Evolutionary conservation across 2,797 vertebrate species (phyloP), one percentile per base, ranked within the genome.

Genomic region (Euthynnus affinis): DNA sequence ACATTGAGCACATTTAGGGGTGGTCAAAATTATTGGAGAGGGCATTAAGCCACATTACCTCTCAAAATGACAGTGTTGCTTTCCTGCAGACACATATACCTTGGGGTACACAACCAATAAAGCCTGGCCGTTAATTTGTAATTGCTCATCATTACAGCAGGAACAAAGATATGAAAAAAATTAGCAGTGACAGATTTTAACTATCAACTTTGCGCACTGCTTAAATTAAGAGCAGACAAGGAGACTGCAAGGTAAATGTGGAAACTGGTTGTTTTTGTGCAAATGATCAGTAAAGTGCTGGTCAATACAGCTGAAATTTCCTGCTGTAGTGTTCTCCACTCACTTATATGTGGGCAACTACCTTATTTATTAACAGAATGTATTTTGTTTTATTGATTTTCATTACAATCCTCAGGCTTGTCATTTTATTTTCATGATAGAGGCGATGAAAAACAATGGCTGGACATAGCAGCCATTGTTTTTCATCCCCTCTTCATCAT

Each of bases 1-100:
- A 86, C 91, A 90, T 82, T 91, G 88, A 92, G 78, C 89, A 86
- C 88, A 87, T 87, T 88, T 69, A 86, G 77, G 71, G 75, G 76
- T 57, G 78, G 84, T 85, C 76, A 74, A 71, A 89, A 88, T 76
- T 71, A 92, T 88, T 80, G 89, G 73, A 89, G 76, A 62, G 78
- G 77, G 82, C 83, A 90, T 91, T 88, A 90, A 91, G 88, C 83
- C 84, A 85, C 84, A 87, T 87, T 90, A 88, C 82, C 82, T 81
- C 78, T 44, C 76, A 84, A 88, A 86, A 88, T 81, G 83, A 86
- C 80, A 80, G 79, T 13, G 9, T 42, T 53, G 68, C 81, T 86
- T 80, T 85, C 66, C 71, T 17, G 22, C 57, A 64, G 65, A 87
- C 83, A 87, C 51, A 64, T 82, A 84, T 70, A 89, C 64, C 76